Conservation (phyloP, 23 tunicate species). For the Trididemnum nubilum region DNA sequence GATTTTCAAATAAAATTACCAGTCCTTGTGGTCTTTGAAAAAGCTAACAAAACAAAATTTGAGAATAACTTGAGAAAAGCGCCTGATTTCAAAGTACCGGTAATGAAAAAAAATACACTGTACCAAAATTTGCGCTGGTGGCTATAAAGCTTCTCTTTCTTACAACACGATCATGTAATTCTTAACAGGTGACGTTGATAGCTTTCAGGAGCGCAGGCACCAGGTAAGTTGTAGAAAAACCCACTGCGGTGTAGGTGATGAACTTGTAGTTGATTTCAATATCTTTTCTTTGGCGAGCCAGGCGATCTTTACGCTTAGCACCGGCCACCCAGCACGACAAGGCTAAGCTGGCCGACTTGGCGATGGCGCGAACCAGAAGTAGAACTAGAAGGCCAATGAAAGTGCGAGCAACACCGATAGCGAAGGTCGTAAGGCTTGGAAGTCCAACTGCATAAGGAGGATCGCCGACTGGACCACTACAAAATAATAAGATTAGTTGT, state of each 20-base stretch:
- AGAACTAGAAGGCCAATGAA: conserved; percentile 58
- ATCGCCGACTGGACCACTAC: conserved; percentile 59
- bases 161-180: no score
- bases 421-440: conserved; percentile 33
- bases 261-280: conserved; percentile 94
- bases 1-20: no score
- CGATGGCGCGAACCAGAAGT: conserved; percentile 32
- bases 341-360: conserved; percentile 37
- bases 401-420: conserved; percentile 48
- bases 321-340: conserved; percentile 56
- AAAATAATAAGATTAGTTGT: not conserved
- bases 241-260: conserved; percentile 69
- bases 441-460: conserved; percentile 42
- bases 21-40: no score
- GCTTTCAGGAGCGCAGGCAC: conserved; percentile 49
- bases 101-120: no score
- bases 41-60: no score
- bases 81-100: no score
- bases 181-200: not conserved
- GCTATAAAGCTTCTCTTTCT: no score
- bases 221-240: conserved; percentile 43
- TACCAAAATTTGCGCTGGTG: no score
- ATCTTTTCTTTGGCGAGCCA: conserved; percentile 57
- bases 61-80: no score
- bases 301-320: conserved; percentile 58